Base-by-base conservation (phyloP, 2,797 vertebrate species). In the Poecilia picta region DNA sequence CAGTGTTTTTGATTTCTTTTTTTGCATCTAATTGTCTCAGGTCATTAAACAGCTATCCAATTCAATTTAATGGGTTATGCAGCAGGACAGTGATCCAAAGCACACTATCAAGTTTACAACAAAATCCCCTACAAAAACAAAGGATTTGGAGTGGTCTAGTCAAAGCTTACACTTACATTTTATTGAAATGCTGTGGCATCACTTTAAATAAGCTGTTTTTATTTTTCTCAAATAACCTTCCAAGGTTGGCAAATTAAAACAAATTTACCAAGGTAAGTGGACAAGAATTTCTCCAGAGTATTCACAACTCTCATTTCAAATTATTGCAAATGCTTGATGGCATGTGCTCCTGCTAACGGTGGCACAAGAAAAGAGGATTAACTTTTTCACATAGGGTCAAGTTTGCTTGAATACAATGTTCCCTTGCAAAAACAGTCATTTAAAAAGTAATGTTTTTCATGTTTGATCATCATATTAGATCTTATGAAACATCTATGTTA, bases 361-460 rank as follows among this genome's bases (percentile, higher is more conserved):
- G 33, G 62, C 18, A 66, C 62, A 23, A 66, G 33, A 8, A 4
- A 20, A 3, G 8, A 7, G 28, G n/a, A 33, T 16, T 62, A 31
- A 62, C 5, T 62, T 62, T 62, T 62, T 62, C 28, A 62, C 57
- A 33, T 62, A 31, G 57, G 57, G 57, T 62, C 57, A 62, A 62
- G 57, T 18, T 62, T 31, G 2, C 31, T 62, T 62, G 28, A 31
- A 62, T 62, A 33, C 5, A 28, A 2, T 16, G 33, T 33, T 31
- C 57, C 15, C 28, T 16, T 33, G 2, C 13, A 62, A 33, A 62
- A 57, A 28, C 2, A 15, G n/a, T 33, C 15, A 33, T 13, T 31
- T 33, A 16, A 62, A 33, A 59, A 62, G 0, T 16, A 57, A 0
- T 18, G 16, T 62, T 33, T 5, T 33, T 5, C 13, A 62, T 28